Base-by-base conservation (phyloP, 2,797 vertebrate genomes). In the Propithecus perrieri region DNA sequence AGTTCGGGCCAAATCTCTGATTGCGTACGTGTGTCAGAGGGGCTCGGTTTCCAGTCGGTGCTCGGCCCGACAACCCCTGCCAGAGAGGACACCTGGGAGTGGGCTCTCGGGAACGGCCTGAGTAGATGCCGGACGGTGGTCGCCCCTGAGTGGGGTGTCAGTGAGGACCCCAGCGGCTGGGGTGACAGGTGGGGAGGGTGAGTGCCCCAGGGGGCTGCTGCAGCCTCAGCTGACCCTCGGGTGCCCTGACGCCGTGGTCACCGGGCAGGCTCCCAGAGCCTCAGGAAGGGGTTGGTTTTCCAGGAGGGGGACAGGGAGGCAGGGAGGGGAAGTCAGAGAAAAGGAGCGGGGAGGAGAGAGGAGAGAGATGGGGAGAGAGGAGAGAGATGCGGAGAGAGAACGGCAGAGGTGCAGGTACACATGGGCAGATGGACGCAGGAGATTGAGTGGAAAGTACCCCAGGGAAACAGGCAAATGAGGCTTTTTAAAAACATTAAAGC, bases 401-500 rank as follows among this genome's bases (percentile, higher is more conserved):
- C 2, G 4, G 24, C 2, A 7, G 20, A 28, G 8, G 8, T 0
- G 2, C 5, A 14, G 24, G n/a, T 22, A 4, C 59, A 22, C 30
- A 1, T 6, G 1, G 38, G 69, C 0, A 1, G 17, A 28, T 18
- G 28, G 28, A 9, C 0, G 78, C 35, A 71, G 53, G 46, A 46
- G 15, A 7, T 0, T 0, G n/a, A 17, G 17, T 11, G 87, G 81
- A 26, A 69, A 28, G 3, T 4, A 33, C 15, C 7, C 26, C 10
- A 11, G 85, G 24, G 33, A 38, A 50, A 13, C 41, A 53, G 74
- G 12, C 50, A 30, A 3, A 12, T 2, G 43, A n/a, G 12, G 43
- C 1, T 85, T 48, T 38, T 57, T 38, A n/a, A 33, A 28, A 67
- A 57, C 24, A 59, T 26, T 59, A 46, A 17, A 4, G 26, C 20